Conservation (phyloP, 2,888 invertebrate genomes). For the Netelia inedita region DNA sequence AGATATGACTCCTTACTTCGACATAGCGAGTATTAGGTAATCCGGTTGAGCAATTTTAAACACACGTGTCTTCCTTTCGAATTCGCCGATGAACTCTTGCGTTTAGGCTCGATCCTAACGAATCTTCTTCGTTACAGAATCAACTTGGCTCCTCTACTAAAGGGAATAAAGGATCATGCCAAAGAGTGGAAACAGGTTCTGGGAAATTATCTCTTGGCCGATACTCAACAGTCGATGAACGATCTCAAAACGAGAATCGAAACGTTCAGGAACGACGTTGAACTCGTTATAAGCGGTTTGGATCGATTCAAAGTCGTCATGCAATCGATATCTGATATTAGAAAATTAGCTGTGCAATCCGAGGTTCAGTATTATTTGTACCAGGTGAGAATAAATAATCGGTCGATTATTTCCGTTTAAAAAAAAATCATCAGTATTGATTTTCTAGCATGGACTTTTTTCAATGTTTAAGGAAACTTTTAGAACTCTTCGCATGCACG, state of each 20-base stretch:
- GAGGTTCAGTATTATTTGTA: slow-evolving; percentile 90
- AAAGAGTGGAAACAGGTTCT: slow-evolving; percentile 92
- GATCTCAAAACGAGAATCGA: slow-evolving; percentile 90
- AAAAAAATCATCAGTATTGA: background rate
- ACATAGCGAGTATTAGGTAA: slow-evolving; percentile 89
- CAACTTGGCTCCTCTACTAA: slow-evolving; percentile 90
- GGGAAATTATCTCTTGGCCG: slow-evolving; percentile 89
- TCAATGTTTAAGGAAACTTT: slow-evolving; percentile 89
- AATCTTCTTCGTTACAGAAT: slow-evolving; percentile 83
- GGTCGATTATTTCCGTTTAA: too few species aligned
- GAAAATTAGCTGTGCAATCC: slow-evolving; percentile 91
- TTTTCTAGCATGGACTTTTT: slow-evolving; percentile 1
- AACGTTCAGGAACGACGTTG: slow-evolving; percentile 88
- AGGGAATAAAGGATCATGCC: slow-evolving; percentile 90
- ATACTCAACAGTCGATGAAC: slow-evolving; percentile 90
- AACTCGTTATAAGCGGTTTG: slow-evolving; percentile 91
- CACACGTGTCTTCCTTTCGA: background rate
- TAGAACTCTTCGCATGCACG: slow-evolving; percentile 90
- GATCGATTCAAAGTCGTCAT: slow-evolving; percentile 94
- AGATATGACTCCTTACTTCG: slow-evolving; percentile 87
- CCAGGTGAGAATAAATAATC: slow-evolving; percentile 73
- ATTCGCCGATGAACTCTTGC: background rate
- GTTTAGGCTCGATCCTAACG: too few species aligned
- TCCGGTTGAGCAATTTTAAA: background rate
- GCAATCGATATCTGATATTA: slow-evolving; percentile 92